Percentiles rank a stretch among this genome's conserved stretches.
Evolutionary conservation across 2,888 invertebrate genomes (phyloP).

Genomic region (Eristalinus sepulchralis): DNA sequence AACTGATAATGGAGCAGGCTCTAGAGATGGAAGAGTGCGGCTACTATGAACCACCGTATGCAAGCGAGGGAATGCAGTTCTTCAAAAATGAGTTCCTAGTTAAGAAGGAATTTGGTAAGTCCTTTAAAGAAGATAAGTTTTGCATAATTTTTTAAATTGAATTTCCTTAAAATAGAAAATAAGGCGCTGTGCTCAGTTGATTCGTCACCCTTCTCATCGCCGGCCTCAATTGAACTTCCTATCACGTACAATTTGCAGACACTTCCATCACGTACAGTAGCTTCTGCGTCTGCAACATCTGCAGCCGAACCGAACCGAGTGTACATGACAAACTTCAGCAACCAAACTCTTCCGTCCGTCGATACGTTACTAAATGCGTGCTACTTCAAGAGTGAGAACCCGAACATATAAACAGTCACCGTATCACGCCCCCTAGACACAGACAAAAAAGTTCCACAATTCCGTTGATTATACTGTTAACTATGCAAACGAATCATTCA

Average conservation of each 20-base stretch:
- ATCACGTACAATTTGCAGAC: constrained; percentile 50
- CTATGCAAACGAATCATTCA: constrained; percentile 41
- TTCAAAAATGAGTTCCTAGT: constrained; percentile 77
- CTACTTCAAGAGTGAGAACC: constrained; percentile 64
- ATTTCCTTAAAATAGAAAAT: constrained; percentile 73
- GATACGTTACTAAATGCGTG: constrained; percentile 76
- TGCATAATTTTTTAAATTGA: background rate
- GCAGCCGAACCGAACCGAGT: constrained; percentile 66
- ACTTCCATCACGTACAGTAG: constrained; percentile 58
- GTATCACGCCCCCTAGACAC: constrained; percentile 11
- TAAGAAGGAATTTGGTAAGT: constrained; percentile 78
- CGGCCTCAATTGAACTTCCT: constrained; percentile 78
- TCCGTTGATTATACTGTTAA: background rate
- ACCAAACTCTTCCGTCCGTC: constrained; percentile 79
- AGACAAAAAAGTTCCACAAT: constrained; percentile 30
- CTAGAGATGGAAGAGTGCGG: constrained; percentile 80
- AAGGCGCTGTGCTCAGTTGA: constrained; percentile 76
- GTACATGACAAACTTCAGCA: constrained; percentile 72
- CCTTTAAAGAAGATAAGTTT: background rate
- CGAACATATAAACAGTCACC: constrained; percentile 37
- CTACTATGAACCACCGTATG: constrained; percentile 76
- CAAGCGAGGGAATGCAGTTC: constrained; percentile 76
- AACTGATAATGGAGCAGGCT: constrained; percentile 80
- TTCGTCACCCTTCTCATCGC: constrained; percentile 79
- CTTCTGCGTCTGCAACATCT: constrained; percentile 58